phyloP scores from a whole-genome alignment of 2,888 invertebrate species.

The Acanthopleura granulata region DNA sequence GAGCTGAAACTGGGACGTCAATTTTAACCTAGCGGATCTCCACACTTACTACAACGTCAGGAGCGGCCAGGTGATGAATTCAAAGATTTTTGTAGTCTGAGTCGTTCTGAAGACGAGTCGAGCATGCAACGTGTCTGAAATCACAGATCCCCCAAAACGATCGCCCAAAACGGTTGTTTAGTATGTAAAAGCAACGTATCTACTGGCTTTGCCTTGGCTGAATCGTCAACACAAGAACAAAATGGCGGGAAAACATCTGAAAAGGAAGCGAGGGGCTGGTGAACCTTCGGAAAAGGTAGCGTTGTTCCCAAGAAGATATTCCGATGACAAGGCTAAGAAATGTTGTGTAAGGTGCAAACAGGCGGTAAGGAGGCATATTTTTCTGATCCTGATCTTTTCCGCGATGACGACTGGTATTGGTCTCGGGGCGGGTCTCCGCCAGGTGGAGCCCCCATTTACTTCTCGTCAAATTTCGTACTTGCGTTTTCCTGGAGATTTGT shows the following conservation, averaged over 20 bases:
- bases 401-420: slow-evolving; percentile 72
- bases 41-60: too few relatives aligned
- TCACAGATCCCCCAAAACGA: too few relatives aligned
- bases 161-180: too few relatives aligned
- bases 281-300: background rate
- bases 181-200: too few relatives aligned
- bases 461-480: slow-evolving; percentile 74
- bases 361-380: slow-evolving; percentile 66
- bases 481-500: slow-evolving; percentile 78
- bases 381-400: slow-evolving; percentile 75
- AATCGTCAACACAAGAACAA: background rate
- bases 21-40: too few relatives aligned
- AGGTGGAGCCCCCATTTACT: slow-evolving; percentile 76
- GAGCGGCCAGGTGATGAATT: too few relatives aligned
- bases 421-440: slow-evolving; percentile 73
- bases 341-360: background rate
- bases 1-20: too few relatives aligned
- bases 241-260: background rate
- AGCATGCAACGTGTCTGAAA: too few relatives aligned
- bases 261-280: background rate
- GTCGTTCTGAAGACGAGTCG: too few relatives aligned
- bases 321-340: background rate
- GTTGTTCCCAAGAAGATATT: background rate
- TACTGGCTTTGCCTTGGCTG: too few relatives aligned
- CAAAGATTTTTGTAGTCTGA: too few relatives aligned